These are phyloP conservation scores for Beaufortia kweichowensis DNA, from an alignment of 2,113 vertebrate species.

Conservation along the genomic window DNA sequence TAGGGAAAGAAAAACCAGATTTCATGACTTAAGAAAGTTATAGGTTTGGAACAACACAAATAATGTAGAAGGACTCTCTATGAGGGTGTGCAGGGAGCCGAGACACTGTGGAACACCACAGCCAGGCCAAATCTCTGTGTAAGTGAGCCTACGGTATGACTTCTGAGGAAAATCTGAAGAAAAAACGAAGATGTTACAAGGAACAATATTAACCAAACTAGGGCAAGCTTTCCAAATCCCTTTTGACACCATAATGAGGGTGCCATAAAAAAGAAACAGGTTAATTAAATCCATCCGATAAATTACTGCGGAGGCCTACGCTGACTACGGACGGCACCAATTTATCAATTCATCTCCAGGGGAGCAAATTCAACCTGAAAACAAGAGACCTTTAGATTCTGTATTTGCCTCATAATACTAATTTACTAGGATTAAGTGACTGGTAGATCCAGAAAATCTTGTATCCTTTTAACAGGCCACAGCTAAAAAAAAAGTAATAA, in stretches of 20 bases:
- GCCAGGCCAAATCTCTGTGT: background rate
- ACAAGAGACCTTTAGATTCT: slow-evolving; percentile 26
- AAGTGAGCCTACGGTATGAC: background rate
- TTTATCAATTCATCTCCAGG: slow-evolving; percentile 54
- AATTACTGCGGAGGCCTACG: slow-evolving; percentile 32
- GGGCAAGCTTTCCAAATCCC: slow-evolving; percentile 57
- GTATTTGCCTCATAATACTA: background rate
- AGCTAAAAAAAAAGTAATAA: too few relatives aligned
- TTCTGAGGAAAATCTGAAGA: background rate
- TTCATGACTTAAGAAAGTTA: too few relatives aligned
- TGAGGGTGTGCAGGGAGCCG: background rate
- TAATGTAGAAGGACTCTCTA: too few relatives aligned
- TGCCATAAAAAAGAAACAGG: slow-evolving; percentile 60
- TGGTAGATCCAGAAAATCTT: background rate
- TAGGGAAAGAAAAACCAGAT: too few relatives aligned
- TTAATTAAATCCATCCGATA: slow-evolving; percentile 57
- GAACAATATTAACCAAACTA: slow-evolving; percentile 50
- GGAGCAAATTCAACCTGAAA: slow-evolving; percentile 48
- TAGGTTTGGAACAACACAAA: too few relatives aligned
- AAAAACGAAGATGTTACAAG: slow-evolving; percentile 24
- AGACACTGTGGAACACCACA: background rate
- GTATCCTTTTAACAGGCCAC: background rate
- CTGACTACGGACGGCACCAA: slow-evolving; percentile 48
- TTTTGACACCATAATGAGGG: slow-evolving; percentile 57
- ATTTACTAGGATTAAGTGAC: background rate